Conservation (phyloP, 2,113 vertebrate species). For the Indicator maculatus region DNA sequence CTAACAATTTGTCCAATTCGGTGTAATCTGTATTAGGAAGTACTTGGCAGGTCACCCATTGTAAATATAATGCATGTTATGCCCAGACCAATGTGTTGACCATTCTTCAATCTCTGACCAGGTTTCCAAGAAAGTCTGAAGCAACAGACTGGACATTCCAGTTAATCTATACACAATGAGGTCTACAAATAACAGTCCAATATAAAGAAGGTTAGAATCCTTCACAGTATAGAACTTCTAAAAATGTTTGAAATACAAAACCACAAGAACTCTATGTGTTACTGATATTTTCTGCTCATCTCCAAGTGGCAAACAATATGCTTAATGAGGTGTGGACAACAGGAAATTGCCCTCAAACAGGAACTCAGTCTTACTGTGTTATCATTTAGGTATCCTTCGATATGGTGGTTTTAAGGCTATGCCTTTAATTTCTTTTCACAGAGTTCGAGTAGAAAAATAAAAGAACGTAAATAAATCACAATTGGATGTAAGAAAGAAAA, state of each 20-base stretch:
- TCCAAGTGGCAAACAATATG: not conserved
- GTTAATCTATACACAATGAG: not conserved
- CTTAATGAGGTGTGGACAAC: not conserved
- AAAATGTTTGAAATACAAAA: not conserved
- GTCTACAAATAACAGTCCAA: not conserved
- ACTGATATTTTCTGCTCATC: rapidly evolving
- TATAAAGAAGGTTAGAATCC: not conserved
- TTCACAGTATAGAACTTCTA: not conserved
- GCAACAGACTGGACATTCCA: not conserved
- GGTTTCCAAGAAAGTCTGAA: not conserved
- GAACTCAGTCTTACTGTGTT: not conserved
- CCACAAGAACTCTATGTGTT: not conserved
- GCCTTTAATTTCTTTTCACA: too few relatives aligned
- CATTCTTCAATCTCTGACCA: not conserved
- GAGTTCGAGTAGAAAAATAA: too few relatives aligned
- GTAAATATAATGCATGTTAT: rapidly evolving
- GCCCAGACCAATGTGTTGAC: not conserved
- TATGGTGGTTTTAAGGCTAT: too few relatives aligned
- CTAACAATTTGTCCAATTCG: not conserved
- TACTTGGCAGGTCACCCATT: not conserved
- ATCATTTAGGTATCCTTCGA: not conserved
- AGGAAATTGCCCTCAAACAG: not conserved
- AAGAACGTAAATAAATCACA: too few relatives aligned
- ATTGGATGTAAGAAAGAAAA: too few relatives aligned
- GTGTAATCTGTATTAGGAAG: not conserved